A percentile compares a stretch with the other conserved stretches of the same genome.
Conservation (phyloP, 2,797 vertebrate genomes). For the Alca torda region DNA sequence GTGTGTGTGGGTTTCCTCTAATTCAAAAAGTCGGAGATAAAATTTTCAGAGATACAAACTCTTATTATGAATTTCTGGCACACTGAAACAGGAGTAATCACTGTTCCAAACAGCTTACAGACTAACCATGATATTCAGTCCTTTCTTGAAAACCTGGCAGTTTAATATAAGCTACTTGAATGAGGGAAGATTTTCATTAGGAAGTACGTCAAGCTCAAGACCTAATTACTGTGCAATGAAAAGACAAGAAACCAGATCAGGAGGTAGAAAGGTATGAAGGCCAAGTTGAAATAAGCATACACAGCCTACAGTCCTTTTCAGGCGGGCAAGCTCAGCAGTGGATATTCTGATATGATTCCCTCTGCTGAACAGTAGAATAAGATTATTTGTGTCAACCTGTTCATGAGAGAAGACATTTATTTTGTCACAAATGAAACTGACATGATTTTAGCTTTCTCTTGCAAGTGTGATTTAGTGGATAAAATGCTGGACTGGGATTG, state of each 20-base stretch:
- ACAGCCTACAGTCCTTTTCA: neutral
- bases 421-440: neutral
- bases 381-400: neutral
- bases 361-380: neutral
- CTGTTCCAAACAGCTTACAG: neutral
- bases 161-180: neutral
- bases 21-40: neutral
- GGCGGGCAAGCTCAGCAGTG: neutral
- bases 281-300: neutral
- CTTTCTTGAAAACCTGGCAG: neutral
- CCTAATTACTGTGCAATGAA: neutral
- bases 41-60: neutral
- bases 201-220: neutral
- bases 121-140: neutral
- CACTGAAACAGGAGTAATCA: neutral
- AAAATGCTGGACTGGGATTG: neutral
- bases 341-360: neutral
- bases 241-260: neutral
- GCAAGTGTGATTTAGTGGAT: neutral
- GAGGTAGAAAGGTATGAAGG: neutral
- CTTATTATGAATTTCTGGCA: neutral
- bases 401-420: neutral
- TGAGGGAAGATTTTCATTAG: neutral
- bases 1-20: neutral
- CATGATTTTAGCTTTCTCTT: neutral